A percentile compares a stretch with the other conserved stretches of the same genome.
Evolutionary conservation across 2,797 vertebrate genomes (phyloP).

Genomic region (Uromys caudimaculatus): DNA sequence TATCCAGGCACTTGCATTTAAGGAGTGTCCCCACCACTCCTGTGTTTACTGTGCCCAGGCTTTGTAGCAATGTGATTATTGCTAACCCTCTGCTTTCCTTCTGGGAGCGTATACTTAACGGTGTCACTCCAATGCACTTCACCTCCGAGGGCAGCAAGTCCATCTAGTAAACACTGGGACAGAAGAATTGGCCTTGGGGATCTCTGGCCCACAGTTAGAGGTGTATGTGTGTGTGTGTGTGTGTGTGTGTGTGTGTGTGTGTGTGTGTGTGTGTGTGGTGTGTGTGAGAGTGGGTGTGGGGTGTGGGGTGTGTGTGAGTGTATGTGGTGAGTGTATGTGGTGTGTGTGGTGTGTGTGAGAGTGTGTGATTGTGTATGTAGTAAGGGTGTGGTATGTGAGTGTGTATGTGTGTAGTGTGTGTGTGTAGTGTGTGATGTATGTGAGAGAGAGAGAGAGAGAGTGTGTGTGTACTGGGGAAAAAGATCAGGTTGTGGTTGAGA

Average conservation of each 20-base stretch:
- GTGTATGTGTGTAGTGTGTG: too few species aligned
- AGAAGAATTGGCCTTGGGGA: not conserved
- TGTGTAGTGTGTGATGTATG: too few species aligned
- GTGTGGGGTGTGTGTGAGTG: not conserved
- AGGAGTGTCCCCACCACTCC: not conserved
- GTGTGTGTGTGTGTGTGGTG: not conserved
- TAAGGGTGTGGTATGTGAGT: too few species aligned
- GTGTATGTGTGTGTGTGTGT: not conserved
- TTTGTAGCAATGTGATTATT: not conserved
- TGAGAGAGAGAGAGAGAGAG: too few species aligned
- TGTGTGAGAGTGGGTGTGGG: not conserved
- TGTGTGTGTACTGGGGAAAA: not conserved
- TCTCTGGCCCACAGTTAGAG: not conserved
- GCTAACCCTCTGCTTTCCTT: not conserved
- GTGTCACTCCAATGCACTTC: not conserved
- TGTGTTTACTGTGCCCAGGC: not conserved
- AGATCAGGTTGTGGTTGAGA: not conserved
- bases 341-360: too few species aligned
- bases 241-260: not conserved
- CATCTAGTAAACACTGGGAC: slow-evolving; percentile 7
- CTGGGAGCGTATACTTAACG: not conserved
- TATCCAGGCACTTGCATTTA: not conserved
- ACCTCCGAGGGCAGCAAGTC: not conserved
- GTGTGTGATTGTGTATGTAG: too few species aligned
- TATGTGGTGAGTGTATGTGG: too few species aligned